A percentile compares a stretch with the other conserved stretches of the same genome.
These are phyloP conservation scores for Ondatra zibethicus DNA, from an alignment of 2,113 vertebrate species.

Conservation along the genomic window DNA sequence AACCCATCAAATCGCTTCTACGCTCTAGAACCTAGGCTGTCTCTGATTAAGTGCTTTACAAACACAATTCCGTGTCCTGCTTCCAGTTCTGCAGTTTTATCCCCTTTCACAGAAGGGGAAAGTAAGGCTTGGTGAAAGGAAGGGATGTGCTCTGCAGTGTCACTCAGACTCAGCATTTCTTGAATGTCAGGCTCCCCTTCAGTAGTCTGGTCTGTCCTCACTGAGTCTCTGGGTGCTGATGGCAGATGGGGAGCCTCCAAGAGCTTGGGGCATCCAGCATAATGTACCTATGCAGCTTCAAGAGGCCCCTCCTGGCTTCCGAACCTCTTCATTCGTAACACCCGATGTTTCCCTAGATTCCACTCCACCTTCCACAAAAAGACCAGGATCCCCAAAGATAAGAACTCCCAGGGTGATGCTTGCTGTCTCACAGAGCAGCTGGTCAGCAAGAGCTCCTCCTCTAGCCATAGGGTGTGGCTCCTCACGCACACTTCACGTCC, in stretches of 20 bases:
- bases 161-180: not conserved
- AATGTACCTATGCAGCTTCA: not conserved
- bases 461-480: not conserved
- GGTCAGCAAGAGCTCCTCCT: not conserved
- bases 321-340: not conserved
- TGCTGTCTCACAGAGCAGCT: not conserved
- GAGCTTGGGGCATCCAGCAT: not conserved
- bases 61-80: constrained; percentile 3
- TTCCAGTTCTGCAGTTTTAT: not conserved
- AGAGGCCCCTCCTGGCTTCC: not conserved
- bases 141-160: not conserved
- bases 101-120: constrained; percentile 56
- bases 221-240: not conserved
- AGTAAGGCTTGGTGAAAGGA: constrained; percentile 27
- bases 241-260: not conserved
- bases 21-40: constrained; percentile 62
- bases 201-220: not conserved
- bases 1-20: constrained; percentile 61
- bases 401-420: too few species aligned
- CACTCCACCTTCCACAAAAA: not conserved
- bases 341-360: not conserved
- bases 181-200: not conserved
- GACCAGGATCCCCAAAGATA: not conserved
- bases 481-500: not conserved
- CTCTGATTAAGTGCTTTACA: constrained; percentile 38